These are phyloP conservation scores for honey bee (Apis mellifera) DNA, from an alignment of 1,140 invertebrate genomes.

Conservation along the genomic window Amel_HAv3.1 CM009937.2:9953501-9954000, in stretches of 20 bases:
- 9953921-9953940: too few species aligned
- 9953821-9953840: neutral
- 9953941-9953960: neutral
- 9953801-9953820: neutral
- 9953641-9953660: neutral
- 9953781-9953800: neutral
- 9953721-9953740: neutral
- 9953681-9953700: neutral
- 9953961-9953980: neutral
- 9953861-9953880: neutral
- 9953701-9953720: neutral
- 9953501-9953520: slow-evolving; percentile 52
- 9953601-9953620: neutral
- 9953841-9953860: neutral
- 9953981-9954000: neutral
- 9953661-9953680: neutral
- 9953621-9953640: neutral
- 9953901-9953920: neutral
- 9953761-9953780: slow-evolving; percentile 2
- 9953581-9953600: too few species aligned
- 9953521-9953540: slow-evolving; percentile 58
- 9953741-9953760: neutral
- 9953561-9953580: neutral
- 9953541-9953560: slow-evolving; percentile 30
- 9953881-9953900: neutral